Evolutionary conservation across 2,797 vertebrate genomes (phyloP), one percentile per base, ranked within the genome.

Genomic region (Tangara arthus): DNA sequence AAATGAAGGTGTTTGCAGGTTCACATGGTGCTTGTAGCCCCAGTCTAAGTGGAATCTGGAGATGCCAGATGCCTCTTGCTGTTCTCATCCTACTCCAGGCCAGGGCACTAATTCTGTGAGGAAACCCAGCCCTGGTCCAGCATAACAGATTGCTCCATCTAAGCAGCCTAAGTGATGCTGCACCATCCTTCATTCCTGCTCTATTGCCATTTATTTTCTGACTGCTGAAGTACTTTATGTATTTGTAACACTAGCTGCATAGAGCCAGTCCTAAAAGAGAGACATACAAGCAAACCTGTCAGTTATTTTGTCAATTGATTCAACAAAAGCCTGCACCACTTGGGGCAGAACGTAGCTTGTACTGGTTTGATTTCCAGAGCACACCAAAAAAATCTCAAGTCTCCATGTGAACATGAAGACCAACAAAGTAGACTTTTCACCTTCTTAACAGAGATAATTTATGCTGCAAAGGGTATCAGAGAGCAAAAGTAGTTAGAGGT

Each of bases 1-100:
- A 71, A 84, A 80, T 15, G 30, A 42, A 53, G 18, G 23, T 24
- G 49, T 41, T 46, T 32, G 8, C 32, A 80, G 44, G 21, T 16
- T 78, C 24, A 55, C 24, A 4, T 1, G 28, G 57, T n/a, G 10
- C 42, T 28, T 2, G 5, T 10, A 64, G 69, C 9, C 53, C 41
- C 9, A 20, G 14, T 11, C 20, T 37, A 37, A 23, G 24, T 10
- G 34, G 46, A 27, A 27, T 39, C 64, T 18, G 39, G 20, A 88
- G n/a, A 8, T 44, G 26, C 8, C 12, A 35, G 35, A 57, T 39
- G 15, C 32, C 49, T 15, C n/a, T 72, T 0, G 0, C 28, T 64
- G 52, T 15, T 85, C 42, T 27, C 3, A 9, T 44, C 34, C 34
- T 47, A 44, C 53, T 56, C 32, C 10, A 71, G 20, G 49, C 35